Evolutionary conservation across 2,888 invertebrate species (phyloP), one percentile per base, ranked within the genome.

Genomic region (Deladenus siricidicola): DNA sequence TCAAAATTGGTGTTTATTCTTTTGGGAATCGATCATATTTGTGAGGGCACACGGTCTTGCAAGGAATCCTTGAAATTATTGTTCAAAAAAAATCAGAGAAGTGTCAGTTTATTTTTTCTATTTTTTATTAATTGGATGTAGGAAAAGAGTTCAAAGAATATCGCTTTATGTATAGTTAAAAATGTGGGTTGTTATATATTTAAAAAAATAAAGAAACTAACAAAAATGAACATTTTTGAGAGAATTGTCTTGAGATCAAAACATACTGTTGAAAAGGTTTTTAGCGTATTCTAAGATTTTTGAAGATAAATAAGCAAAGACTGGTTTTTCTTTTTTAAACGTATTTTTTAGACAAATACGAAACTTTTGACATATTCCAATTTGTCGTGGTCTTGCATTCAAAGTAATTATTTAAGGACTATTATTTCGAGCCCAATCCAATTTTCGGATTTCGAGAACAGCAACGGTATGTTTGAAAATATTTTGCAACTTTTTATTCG

Each of bases 381-480:
- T 19, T 34, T 34, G 17, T 39, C 53, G n/a, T 53, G 53, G 53
- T 53, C 53, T 4, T 34, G 39, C 10, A 53, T 53, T 19, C 34
- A 53, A 42, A 53, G 39, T 4, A 39, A 39, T 24, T 23, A 21
- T 23, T 39, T 53, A 4, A 29, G 23, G 19, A 17, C 6, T 23
- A 34, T 23, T n/a, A 3, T 53, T 3, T 53, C 53, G 6, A 19
- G 10, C 34, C 53, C 53, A 4, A 24, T 53, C 19, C 39, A 39
- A 17, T 53, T 53, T 23, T 19, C 21, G 3, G 8, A 30, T 34
- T 39, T 21, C 2, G 39, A 23, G n/a, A 10, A n/a, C 1, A 24
- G 34, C 6, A 19, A 53, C 34, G 53, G 53, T 53, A 34, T 50
- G 26, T 50, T 21, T 50, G 4, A 17, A 23, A 1, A 24, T 50